Evolutionary conservation across 2,888 invertebrate species (phyloP).

Genomic region (Ormia ochracea): DNA sequence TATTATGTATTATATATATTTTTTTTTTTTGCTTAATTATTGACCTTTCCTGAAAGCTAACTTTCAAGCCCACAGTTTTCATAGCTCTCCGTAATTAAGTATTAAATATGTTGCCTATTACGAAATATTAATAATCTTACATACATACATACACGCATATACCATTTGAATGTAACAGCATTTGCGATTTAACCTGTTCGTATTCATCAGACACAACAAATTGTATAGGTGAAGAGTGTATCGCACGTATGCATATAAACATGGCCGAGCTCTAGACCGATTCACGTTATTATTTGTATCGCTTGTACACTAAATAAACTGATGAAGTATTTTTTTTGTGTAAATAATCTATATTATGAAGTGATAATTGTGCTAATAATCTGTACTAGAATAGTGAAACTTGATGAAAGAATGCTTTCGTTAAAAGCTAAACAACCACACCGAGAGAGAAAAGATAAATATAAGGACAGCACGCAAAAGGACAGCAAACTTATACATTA

Average conservation of each 20-base stretch:
- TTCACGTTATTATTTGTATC: background rate
- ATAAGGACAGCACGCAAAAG: background rate
- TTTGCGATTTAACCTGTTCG: conserved; percentile 2
- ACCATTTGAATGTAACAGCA: no score
- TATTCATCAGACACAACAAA: background rate
- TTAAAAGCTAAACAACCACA: conserved; percentile 13
- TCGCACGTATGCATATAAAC: background rate
- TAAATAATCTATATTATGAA: conserved; percentile 37
- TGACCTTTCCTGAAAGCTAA: no score
- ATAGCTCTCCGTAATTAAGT: no score
- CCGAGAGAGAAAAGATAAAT: background rate
- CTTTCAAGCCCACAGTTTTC: no score
- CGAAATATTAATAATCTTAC: no score
- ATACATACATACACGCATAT: no score
- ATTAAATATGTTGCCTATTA: no score
- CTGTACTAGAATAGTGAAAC: conserved; percentile 8
- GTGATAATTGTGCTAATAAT: conserved; percentile 42
- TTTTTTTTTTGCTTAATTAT: no score
- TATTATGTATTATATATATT: no score
- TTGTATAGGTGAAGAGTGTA: background rate
- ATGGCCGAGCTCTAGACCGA: background rate
- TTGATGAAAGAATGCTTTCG: conserved; percentile 14
- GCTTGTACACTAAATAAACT: conserved; percentile 38
- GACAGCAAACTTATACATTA: background rate
- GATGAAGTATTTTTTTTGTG: conserved; percentile 21